These are phyloP conservation scores for Patiria pectinifera DNA, from an alignment of 53 echinoderm and acorn worm genomes.

Conservation along the genomic window DNA sequence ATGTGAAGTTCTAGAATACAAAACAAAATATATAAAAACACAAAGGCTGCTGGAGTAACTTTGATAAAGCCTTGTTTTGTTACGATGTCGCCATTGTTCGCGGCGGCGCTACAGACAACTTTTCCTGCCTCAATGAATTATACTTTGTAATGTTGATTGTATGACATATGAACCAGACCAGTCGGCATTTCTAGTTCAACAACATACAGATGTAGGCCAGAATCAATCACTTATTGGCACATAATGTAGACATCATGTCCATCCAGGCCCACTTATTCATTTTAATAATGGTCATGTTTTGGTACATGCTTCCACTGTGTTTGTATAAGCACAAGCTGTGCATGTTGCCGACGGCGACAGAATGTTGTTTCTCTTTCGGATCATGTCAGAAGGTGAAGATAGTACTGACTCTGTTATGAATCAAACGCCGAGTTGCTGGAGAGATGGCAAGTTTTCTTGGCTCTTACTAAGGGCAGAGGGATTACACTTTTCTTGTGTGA, in stretches of 20 bases:
- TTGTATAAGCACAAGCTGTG: slow-evolving; percentile 54
- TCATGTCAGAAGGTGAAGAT: not conserved
- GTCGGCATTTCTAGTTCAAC: not conserved
- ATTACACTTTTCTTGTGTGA: not conserved
- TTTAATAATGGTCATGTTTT: slow-evolving; percentile 47
- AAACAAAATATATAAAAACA: too few relatives aligned
- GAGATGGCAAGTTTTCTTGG: not conserved
- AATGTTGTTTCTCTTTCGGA: slow-evolving; percentile 59
- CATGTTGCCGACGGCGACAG: slow-evolving; percentile 49
- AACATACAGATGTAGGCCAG: slow-evolving; percentile 10
- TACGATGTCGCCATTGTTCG: not conserved
- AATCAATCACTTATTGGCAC: slow-evolving; percentile 6
- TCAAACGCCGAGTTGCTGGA: not conserved
- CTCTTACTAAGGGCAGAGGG: not conserved
- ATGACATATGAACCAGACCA: not conserved
- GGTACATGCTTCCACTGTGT: slow-evolving; percentile 32
- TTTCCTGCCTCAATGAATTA: not conserved
- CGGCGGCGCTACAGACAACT: not conserved
- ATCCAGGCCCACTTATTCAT: not conserved
- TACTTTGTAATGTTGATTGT: not conserved
- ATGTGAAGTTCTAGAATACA: too few relatives aligned
- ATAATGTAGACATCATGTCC: not conserved
- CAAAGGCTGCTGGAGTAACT: not conserved
- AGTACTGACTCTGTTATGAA: slow-evolving; percentile 4
- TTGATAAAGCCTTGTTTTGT: not conserved